Percentiles rank a stretch among this genome's conserved stretches.
Conservation (phyloP, 2,888 invertebrate genomes). For the Epiblema foenella region DNA sequence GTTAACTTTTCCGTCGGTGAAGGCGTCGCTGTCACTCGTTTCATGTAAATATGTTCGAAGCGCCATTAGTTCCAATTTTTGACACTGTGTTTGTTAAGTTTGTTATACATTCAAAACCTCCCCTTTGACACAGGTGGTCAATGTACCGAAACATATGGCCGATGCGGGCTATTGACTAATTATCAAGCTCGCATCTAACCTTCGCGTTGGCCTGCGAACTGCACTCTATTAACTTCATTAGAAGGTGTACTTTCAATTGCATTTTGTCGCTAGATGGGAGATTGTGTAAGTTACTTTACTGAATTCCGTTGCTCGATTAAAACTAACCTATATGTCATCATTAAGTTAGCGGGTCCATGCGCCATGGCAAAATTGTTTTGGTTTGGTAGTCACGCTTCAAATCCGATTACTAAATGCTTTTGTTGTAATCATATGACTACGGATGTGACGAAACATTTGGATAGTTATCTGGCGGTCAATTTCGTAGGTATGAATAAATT, state of each 20-base stretch:
- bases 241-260: neutral
- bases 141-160: conserved; percentile 58
- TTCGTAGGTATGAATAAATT: conserved; percentile 36
- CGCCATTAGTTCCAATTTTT: conserved; percentile 17
- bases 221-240: neutral
- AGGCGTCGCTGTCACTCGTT: conserved; percentile 24
- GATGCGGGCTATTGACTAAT: conserved; percentile 30
- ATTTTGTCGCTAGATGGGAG: conserved; percentile 4
- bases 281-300: neutral
- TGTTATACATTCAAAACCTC: conserved; percentile 46
- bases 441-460: conserved; percentile 60
- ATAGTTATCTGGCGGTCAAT: conserved; percentile 44
- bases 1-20: conserved; percentile 22
- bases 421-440: conserved; percentile 50
- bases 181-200: neutral
- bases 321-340: conserved; percentile 29
- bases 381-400: conserved; percentile 47
- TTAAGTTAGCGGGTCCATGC: neutral
- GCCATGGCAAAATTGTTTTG: conserved; percentile 27
- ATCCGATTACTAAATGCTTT: conserved; percentile 47
- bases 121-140: conserved; percentile 47
- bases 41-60: conserved; percentile 15
- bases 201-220: neutral
- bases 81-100: conserved; percentile 7
- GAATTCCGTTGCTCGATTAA: conserved; percentile 42